Percentiles rank a stretch among this genome's conserved stretches.
Conservation (phyloP, 2,113 vertebrate genomes). For the Phodopus roborovskii region DNA sequence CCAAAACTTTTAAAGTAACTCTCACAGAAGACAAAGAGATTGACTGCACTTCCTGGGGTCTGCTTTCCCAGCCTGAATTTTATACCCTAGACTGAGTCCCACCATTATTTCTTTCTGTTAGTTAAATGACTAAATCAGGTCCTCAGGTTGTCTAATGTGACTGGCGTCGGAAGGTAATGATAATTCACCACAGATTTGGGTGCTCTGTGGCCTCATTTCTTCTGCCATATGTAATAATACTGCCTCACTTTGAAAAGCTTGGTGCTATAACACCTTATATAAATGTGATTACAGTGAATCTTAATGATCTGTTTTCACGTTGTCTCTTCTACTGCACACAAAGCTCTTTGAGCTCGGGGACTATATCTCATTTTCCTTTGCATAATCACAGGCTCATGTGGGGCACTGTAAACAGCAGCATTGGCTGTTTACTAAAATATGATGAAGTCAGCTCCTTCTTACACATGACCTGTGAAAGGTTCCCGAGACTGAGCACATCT, state of each 20-base stretch:
- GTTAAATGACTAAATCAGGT: neutral
- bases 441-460: conserved; percentile 46
- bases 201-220: conserved; percentile 10
- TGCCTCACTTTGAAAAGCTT: conserved; percentile 21
- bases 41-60: neutral
- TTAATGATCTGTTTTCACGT: conserved; percentile 16
- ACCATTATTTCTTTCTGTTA: conserved; percentile 1
- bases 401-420: neutral
- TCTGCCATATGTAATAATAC: neutral
- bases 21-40: neutral
- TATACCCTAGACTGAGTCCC: neutral
- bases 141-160: neutral
- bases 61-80: neutral
- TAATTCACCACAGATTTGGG: neutral
- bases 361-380: neutral
- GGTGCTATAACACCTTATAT: neutral
- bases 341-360: neutral
- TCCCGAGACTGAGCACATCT: neutral
- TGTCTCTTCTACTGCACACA: conserved; percentile 7
- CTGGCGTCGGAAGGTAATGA: neutral
- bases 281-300: conserved; percentile 36
- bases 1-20: neutral
- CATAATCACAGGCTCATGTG: neutral
- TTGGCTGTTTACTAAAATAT: conserved; percentile 36
- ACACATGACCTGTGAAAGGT: neutral